Evolutionary conservation across 2,113 vertebrate genomes (phyloP), one percentile per base, ranked within the genome.

Genomic region (Hypanus sabinus): DNA sequence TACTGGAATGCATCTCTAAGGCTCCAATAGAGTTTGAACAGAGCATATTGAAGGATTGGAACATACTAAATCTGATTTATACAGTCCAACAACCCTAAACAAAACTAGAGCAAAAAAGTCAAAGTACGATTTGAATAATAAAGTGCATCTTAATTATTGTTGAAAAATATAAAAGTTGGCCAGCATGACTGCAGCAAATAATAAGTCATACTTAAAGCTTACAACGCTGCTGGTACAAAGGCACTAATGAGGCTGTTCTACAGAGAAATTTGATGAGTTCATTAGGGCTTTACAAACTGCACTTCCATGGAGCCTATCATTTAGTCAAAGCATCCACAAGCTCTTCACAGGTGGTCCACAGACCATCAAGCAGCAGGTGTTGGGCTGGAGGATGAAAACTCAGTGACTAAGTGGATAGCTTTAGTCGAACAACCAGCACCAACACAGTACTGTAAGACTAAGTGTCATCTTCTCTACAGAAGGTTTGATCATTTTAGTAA

Each of bases 1-100:
- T 93, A 93, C 73, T 93, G 91, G 73, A 36, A 73, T 75, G 38
- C 68, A 93, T 93, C 68, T 55, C 73, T 93, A 73, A 73, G 24
- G 46, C 71, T 70, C 65, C 70, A 46, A 24, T 73, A 75, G 36
- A 22, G 55, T 73, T 93, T 73, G 68, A 18, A 7, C n/a, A 1
- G 38, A 14, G 55, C 36, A 27, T 46, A 75, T 20, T 55, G 73
- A 73, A 93, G 73, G 68, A 27, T 93, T 93, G 27, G 91, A 93
- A 36, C 36, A 65, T 93, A 55, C 9, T 22, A 93, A 24, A 93
- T 38, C 36, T 93, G 91, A 93, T 93, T 24, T 38, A 93, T 55
- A 20, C 24, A 73, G 73, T 75, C 46, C 36, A 71, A 93, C 9
- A 55, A 24, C 65, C 68, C 38, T 0, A 75, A 46, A 46, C 20